Conservation (phyloP, 2,888 invertebrate species). For the Drosophila koepferae region DNA sequence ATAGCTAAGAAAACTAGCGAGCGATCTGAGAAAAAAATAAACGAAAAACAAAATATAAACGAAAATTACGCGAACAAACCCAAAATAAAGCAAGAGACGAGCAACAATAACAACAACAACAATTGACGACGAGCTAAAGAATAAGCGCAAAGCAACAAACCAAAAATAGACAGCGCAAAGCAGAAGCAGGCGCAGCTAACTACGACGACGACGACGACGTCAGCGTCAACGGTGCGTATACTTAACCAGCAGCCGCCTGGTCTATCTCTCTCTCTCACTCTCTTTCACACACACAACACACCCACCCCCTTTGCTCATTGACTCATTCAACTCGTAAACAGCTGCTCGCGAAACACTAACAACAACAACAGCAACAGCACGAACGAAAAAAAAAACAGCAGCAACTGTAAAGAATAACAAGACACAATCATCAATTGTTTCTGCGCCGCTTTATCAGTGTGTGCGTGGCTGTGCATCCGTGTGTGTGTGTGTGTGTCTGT, state of each 20-base stretch:
- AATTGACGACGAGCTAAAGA: constrained; percentile 57
- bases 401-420: constrained; percentile 53
- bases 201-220: constrained; percentile 10
- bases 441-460: constrained; percentile 42
- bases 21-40: constrained; percentile 66
- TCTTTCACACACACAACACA: not conserved
- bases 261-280: not conserved
- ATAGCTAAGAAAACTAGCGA: constrained; percentile 60
- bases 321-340: constrained; percentile 57
- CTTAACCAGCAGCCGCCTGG: constrained; percentile 40
- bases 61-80: constrained; percentile 66
- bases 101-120: constrained; percentile 29
- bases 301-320: constrained; percentile 43
- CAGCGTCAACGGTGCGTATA: constrained; percentile 70
- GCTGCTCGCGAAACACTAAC: constrained; percentile 47
- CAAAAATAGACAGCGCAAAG: constrained; percentile 67
- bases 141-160: constrained; percentile 71
- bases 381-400: constrained; percentile 11
- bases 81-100: constrained; percentile 30
- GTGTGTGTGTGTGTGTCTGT: constrained; percentile 8
- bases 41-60: constrained; percentile 56
- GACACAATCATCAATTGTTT: constrained; percentile 66
- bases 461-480: constrained; percentile 13
- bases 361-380: constrained; percentile 6
- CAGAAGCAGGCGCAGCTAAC: constrained; percentile 20